These are phyloP conservation scores for Julus scandinavius DNA, from an alignment of 2,888 invertebrate genomes.

Conservation along the genomic window DNA sequence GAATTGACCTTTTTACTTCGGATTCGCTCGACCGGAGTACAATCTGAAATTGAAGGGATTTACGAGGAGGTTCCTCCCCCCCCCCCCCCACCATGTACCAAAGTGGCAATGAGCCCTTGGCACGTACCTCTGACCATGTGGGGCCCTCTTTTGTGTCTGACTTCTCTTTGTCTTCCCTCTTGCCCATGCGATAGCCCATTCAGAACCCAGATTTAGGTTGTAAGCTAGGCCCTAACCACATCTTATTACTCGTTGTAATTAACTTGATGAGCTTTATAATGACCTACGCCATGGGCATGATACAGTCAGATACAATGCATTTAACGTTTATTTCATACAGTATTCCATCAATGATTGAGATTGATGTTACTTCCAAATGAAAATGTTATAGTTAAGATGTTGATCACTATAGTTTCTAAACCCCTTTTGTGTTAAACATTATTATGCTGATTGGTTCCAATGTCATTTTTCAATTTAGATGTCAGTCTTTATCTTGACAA, in stretches of 20 bases:
- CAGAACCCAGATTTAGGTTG: not conserved
- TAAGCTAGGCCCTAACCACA: not conserved
- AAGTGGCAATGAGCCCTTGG: not conserved
- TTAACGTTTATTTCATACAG: no score
- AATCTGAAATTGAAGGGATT: not conserved
- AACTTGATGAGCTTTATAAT: not conserved
- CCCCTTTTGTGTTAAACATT: no score
- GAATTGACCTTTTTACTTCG: conserved; percentile 8
- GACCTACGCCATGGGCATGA: not conserved
- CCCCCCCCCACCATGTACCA: not conserved
- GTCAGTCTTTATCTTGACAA: not conserved
- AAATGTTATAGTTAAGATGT: no score
- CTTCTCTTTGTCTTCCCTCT: not conserved
- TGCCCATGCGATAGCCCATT: not conserved
- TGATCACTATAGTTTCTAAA: no score
- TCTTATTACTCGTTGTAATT: not conserved
- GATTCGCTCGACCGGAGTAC: not conserved
- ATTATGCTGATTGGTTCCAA: no score
- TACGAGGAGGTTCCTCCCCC: not conserved
- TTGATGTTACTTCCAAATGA: no score
- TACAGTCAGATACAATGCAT: no score
- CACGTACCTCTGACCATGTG: not conserved
- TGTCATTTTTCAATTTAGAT: not conserved
- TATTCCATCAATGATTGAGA: no score
- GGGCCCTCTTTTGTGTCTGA: not conserved